Evolutionary conservation across 1,140 invertebrate genomes (phyloP), one percentile per base, ranked within the genome.

Genomic region (Cepaea nemoralis): DNA sequence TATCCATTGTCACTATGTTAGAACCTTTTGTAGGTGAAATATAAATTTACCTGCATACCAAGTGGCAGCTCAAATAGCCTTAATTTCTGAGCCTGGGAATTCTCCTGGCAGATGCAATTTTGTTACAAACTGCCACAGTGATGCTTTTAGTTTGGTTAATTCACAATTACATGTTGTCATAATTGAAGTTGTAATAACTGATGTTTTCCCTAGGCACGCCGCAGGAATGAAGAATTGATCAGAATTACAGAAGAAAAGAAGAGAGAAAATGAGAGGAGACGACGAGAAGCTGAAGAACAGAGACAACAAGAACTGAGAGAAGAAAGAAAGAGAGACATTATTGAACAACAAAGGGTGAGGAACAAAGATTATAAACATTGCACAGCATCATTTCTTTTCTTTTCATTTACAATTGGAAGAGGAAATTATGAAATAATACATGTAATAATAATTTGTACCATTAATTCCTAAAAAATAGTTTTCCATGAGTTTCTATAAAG

Each of bases 141-240:
- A n/a, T 55, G 16, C 50, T n/a, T 69, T 69, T 22, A 22, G 14
- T 69, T 69, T 69, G n/a, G n/a, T n/a, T n/a, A n/a, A n/a, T n/a
- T n/a, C n/a, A n/a, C 10, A n/a, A 67, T 67, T n/a, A 67, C 63
- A 12, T 48, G 45, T 19, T 33, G 33, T 8, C 8, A 12, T 67
- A 10, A 67, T n/a, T 27, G 27, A 10, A n/a, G 8, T 12, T 33
- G 27, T 67, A 14, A 10, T 33, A n/a, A 10, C 63, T 8, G 8
- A 10, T 33, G 10, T 33, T 6, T 5, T 42, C 24, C 40, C 37
- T 71, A 91, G 90, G 86, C 87, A 39, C 78, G 89, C 33, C 74
- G 85, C 55, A 89, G 89, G 75, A 89, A 91, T 83, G 88, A 90
- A 78, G 88, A 90, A 77, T 59, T 91, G 55, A 85, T 86, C 50